Percentiles rank a stretch among this genome's conserved stretches.
Evolutionary conservation across 2,797 vertebrate species (phyloP).

Genomic region (Rhynchonycteris naso): DNA sequence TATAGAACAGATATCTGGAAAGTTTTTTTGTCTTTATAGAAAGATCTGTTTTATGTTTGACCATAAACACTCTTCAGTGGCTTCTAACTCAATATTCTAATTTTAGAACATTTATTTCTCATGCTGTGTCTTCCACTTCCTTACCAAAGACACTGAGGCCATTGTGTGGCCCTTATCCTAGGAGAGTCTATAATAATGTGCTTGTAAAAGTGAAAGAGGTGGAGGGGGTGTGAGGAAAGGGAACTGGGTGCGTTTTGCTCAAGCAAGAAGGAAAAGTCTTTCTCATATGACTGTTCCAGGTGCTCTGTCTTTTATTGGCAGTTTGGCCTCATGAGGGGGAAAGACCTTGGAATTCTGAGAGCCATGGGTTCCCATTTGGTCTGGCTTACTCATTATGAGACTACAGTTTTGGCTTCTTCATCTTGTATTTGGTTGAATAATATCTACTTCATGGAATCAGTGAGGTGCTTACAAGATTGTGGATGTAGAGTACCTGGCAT

Average conservation of each 20-base stretch:
- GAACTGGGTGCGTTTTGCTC: not conserved
- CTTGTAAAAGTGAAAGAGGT: not conserved
- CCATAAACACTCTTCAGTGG: not conserved
- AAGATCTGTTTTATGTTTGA: slow-evolving; percentile 25
- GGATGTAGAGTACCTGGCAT: not conserved
- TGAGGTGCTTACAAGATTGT: not conserved
- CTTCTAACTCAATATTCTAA: slow-evolving; percentile 56
- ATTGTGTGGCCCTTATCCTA: not conserved
- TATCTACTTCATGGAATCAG: not conserved
- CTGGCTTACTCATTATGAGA: not conserved
- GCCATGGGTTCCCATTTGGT: not conserved
- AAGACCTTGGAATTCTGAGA: not conserved
- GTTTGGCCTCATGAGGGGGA: not conserved
- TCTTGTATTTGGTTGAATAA: not conserved
- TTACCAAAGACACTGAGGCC: not conserved
- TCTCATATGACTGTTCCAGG: not conserved
- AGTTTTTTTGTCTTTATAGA: not conserved
- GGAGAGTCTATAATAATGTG: not conserved
- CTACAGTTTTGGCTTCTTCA: not conserved
- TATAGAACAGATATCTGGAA: slow-evolving; percentile 2
- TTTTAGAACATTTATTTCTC: not conserved
- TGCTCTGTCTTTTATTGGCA: not conserved
- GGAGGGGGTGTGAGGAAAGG: not conserved
- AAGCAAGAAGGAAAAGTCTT: not conserved
- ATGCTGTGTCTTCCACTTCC: not conserved